A percentile compares a stretch with the other conserved stretches of the same genome.
These are phyloP conservation scores for Mesoclemmys tuberculata DNA, from an alignment of 2,113 vertebrate genomes.

Conservation along the genomic window DNA sequence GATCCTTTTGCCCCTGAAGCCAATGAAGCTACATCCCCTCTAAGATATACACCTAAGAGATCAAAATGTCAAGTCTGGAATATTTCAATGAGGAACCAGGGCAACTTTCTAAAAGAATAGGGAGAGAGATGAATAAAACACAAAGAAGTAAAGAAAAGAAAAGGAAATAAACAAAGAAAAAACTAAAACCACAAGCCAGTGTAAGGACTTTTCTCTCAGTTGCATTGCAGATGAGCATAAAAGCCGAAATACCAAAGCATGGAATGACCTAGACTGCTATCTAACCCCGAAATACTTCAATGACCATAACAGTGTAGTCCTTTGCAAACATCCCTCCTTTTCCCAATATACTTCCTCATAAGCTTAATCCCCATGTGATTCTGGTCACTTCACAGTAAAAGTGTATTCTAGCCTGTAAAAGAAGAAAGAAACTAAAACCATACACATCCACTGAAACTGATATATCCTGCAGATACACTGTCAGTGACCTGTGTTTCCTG, in stretches of 20 bases:
- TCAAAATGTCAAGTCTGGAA: slow-evolving; percentile 54
- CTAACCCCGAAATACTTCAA: not conserved
- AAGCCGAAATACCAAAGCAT: not conserved
- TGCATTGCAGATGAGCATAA: not conserved
- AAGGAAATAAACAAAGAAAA: not conserved
- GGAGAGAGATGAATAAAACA: not conserved
- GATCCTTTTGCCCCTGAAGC: slow-evolving; percentile 38
- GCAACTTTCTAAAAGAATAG: not conserved
- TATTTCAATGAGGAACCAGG: slow-evolving; percentile 50
- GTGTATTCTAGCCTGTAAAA: not conserved
- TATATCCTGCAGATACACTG: not conserved
- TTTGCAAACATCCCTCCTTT: not conserved
- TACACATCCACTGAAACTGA: not conserved
- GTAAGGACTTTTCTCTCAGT: not conserved
- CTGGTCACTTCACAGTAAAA: not conserved
- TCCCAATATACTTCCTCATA: not conserved
- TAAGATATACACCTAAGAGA: slow-evolving; percentile 28
- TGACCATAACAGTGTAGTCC: not conserved
- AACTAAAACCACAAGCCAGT: not conserved
- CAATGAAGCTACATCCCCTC: slow-evolving; percentile 50
- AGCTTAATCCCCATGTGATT: not conserved
- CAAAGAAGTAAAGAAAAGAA: not conserved
- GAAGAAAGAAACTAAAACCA: not conserved
- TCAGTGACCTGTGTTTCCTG: not conserved
- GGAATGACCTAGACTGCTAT: not conserved